These are phyloP conservation scores for Erythrolamprus reginae DNA, from an alignment of 2,113 vertebrate species.

Conservation along the genomic window DNA sequence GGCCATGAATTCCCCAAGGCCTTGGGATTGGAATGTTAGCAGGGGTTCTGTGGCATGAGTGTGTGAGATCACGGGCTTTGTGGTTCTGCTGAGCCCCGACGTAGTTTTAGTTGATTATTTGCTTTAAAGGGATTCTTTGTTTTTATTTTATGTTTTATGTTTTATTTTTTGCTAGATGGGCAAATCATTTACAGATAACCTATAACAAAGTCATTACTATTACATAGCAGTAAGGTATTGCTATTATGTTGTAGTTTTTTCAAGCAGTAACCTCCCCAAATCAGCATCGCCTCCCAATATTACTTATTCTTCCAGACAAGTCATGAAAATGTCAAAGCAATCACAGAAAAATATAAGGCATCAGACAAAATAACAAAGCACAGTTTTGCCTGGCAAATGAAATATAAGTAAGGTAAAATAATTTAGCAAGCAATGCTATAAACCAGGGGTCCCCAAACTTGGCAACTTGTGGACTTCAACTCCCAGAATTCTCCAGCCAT, in stretches of 20 bases:
- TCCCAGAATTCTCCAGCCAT: too few species aligned
- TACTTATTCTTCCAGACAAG: background rate
- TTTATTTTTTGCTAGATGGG: background rate
- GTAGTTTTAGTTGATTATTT: background rate
- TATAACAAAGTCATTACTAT: background rate
- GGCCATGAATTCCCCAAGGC: background rate
- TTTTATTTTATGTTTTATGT: background rate
- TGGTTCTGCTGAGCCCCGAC: background rate
- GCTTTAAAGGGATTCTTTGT: background rate
- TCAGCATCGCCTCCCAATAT: background rate
- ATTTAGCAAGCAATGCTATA: background rate
- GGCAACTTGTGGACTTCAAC: too few species aligned
- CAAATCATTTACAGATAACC: background rate
- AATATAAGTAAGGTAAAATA: background rate
- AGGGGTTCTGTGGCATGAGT: background rate
- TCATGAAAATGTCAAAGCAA: background rate
- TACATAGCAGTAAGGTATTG: background rate
- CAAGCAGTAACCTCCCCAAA: background rate
- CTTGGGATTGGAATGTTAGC: background rate
- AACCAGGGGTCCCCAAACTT: too few species aligned
- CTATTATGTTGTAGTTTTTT: background rate
- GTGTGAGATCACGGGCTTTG: background rate
- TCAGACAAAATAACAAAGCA: background rate
- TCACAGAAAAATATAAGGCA: background rate
- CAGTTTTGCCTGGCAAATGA: background rate